Percentiles rank a stretch among this genome's conserved stretches.
Conservation (phyloP, 2,113 vertebrate species). For the Zeus faber region DNA sequence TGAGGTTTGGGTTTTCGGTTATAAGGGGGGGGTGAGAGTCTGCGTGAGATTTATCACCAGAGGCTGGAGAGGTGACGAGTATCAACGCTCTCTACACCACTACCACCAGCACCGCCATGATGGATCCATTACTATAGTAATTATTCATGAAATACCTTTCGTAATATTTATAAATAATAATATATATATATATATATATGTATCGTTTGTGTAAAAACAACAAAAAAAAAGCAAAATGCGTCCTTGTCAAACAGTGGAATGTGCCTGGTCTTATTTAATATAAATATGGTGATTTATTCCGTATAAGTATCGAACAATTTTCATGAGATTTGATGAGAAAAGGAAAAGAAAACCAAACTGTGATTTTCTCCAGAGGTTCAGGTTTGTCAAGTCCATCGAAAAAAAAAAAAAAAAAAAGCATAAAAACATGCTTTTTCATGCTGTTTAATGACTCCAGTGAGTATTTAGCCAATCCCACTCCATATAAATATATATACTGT, state of each 20-base stretch:
- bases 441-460: too few relatives aligned
- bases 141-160: constrained; percentile 67
- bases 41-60: constrained; percentile 84
- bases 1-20: constrained; percentile 90
- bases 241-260: too few relatives aligned
- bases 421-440: too few relatives aligned
- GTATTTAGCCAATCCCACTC: too few relatives aligned
- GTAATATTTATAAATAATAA: not conserved
- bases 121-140: constrained; percentile 75
- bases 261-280: too few relatives aligned
- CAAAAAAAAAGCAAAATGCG: constrained; percentile 12
- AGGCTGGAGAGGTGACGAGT: constrained; percentile 78
- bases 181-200: constrained; percentile 2
- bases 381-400: too few relatives aligned
- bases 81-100: constrained; percentile 72
- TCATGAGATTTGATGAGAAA: too few relatives aligned
- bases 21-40: constrained; percentile 80
- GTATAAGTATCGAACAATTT: too few relatives aligned
- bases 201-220: constrained; percentile 14
- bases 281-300: too few relatives aligned
- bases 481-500: constrained; percentile 11
- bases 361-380: too few relatives aligned
- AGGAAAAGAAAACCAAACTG: too few relatives aligned
- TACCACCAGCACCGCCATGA: constrained; percentile 67
- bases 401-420: too few relatives aligned